Percentiles rank a stretch among this genome's conserved stretches.
phyloP scores from a whole-genome alignment of 1,140 invertebrate species.

The Pollicipes pollicipes region DNA sequence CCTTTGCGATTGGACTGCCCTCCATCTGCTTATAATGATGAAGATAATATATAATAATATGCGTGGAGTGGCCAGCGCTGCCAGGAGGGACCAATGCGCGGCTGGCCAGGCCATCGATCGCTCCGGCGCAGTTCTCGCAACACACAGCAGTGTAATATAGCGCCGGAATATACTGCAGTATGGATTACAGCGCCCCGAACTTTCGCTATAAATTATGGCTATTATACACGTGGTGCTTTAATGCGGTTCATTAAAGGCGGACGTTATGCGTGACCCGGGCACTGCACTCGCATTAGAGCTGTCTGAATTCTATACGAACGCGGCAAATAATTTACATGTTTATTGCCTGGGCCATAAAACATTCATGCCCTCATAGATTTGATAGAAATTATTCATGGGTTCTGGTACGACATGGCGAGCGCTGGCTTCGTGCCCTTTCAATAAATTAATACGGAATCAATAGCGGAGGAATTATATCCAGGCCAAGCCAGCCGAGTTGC shows the following conservation, averaged over 20 bases:
- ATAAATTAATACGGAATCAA: background rate
- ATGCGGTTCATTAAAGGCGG: background rate
- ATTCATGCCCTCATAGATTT: background rate
- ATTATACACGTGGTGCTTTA: background rate
- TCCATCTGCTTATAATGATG: no score
- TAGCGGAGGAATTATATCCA: background rate
- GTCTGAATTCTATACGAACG: no score
- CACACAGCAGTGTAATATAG: no score
- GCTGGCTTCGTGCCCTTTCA: background rate
- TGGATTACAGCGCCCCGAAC: background rate
- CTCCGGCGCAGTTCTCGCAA: background rate
- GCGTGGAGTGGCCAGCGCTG: background rate
- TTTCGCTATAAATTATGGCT: background rate
- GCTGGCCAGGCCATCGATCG: background rate
- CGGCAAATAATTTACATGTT: background rate
- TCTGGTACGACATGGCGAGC: background rate
- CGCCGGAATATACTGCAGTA: no score
- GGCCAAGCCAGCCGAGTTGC: no score
- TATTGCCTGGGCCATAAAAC: background rate
- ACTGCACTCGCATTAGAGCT: background rate
- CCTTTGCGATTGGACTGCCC: background rate
- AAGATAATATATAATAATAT: slow-evolving; percentile 1
- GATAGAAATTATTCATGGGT: background rate
- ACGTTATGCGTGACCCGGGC: background rate
- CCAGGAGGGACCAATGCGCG: background rate